Conservation (phyloP, 2,797 vertebrate species). For the Vultur gryphus region DNA sequence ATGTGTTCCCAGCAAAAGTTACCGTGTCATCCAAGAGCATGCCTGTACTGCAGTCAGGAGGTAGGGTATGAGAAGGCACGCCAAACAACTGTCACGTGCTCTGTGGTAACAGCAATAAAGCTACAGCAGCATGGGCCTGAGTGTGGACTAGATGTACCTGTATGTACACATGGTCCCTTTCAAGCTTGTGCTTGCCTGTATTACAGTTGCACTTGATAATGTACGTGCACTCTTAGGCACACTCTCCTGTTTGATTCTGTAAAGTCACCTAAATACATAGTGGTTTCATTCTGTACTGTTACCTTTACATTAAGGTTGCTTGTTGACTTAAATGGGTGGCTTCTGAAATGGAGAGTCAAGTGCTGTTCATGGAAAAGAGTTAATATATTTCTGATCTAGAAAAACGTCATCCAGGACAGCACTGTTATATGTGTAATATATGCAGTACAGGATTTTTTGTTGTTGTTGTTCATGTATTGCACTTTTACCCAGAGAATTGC, state of each 20-base stretch:
- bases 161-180: fast-evolving
- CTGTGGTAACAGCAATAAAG: not conserved
- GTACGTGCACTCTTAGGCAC: fast-evolving
- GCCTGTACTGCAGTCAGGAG: not conserved
- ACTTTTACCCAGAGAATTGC: not conserved
- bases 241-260: not conserved
- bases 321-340: not conserved
- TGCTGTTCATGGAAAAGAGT: not conserved
- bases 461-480: not conserved
- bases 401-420: not conserved
- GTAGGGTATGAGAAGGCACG: not conserved
- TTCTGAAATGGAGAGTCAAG: not conserved
- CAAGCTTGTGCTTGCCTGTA: not conserved
- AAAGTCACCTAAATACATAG: fast-evolving
- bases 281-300: not conserved
- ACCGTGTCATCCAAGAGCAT: fast-evolving
- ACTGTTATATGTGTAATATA: not conserved
- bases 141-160: not conserved
- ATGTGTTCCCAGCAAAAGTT: not conserved
- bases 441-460: not conserved
- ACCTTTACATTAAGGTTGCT: not conserved
- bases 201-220: not conserved
- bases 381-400: not conserved
- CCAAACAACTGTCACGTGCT: fast-evolving
- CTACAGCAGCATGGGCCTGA: not conserved